phyloP scores from a whole-genome alignment of 1,140 invertebrate genomes.

The Leptinotarsa undecemlineata region DNA sequence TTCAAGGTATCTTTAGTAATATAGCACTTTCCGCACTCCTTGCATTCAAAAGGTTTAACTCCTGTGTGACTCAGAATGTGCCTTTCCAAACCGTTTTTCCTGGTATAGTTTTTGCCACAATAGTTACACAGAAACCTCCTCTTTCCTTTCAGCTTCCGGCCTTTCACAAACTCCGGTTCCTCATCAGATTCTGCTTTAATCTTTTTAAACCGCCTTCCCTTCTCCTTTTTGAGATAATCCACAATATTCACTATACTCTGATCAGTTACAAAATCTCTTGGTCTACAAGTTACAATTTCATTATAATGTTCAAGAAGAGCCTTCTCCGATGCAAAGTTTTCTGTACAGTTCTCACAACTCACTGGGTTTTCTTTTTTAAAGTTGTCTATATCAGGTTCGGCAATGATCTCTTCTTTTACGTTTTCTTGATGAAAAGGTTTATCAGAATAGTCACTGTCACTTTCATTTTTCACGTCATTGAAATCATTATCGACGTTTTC shows the following conservation, averaged over 20 bases:
- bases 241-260: constrained; percentile 6
- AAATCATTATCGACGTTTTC: neutral
- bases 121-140: constrained; percentile 28
- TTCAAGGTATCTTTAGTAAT: constrained; percentile 29
- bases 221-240: constrained; percentile 17
- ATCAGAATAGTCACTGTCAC: neutral
- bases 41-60: constrained; percentile 64
- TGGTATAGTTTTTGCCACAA: constrained; percentile 31
- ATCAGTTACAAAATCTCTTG: neutral
- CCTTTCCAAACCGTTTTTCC: constrained; percentile 27
- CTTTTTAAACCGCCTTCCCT: constrained; percentile 14
- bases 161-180: constrained; percentile 21
- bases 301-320: constrained; percentile 19
- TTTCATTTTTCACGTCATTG: neutral
- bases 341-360: constrained; percentile 21
- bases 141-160: constrained; percentile 18
- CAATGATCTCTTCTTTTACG: constrained; percentile 4
- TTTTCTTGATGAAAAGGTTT: neutral
- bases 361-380: neutral
- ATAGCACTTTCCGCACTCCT: constrained; percentile 30
- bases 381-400: constrained; percentile 8
- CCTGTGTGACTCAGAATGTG: constrained; percentile 55
- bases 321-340: constrained; percentile 9
- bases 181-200: constrained; percentile 25
- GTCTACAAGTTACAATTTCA: constrained; percentile 13